A percentile compares a stretch with the other conserved stretches of the same genome.
phyloP scores from a whole-genome alignment of 2,797 vertebrate species.

The Liasis olivaceus region DNA sequence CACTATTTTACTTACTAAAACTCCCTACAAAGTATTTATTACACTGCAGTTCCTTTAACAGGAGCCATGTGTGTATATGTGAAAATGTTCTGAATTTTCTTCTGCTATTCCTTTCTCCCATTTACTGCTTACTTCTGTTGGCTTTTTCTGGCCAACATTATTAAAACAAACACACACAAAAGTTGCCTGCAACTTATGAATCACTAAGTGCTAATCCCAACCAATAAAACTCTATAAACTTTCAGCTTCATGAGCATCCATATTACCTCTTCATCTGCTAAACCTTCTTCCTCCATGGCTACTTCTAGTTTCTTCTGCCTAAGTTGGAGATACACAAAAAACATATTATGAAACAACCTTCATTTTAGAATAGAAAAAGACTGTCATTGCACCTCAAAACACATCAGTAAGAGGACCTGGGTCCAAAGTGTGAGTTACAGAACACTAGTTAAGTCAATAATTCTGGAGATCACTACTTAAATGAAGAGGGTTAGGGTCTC shows the following conservation, averaged over 20 bases:
- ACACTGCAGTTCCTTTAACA: neutral
- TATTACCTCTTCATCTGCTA: constrained; percentile 92
- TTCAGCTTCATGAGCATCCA: neutral
- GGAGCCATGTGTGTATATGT: neutral
- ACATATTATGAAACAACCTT: neutral
- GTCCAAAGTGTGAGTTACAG: neutral
- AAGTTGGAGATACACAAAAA: constrained; percentile 18
- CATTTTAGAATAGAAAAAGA: neutral
- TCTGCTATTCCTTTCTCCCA: too few relatives aligned
- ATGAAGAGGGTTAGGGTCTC: neutral
- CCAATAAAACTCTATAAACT: constrained; percentile 16
- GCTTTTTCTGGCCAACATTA: neutral
- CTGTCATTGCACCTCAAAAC: constrained; percentile 10
- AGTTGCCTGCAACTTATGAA: neutral
- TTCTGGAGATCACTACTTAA: neutral
- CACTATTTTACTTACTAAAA: neutral
- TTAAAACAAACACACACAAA: neutral
- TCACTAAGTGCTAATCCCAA: neutral
- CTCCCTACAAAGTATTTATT: too few relatives aligned
- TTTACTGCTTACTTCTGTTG: neutral
- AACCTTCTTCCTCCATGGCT: constrained; percentile 97
- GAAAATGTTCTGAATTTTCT: neutral
- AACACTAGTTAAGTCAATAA: neutral
- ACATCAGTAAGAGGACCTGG: neutral
- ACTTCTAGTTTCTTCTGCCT: constrained; percentile 99